phyloP scores from a whole-genome alignment of 1,140 invertebrate species.

The Spodoptera frugiperda region DNA sequence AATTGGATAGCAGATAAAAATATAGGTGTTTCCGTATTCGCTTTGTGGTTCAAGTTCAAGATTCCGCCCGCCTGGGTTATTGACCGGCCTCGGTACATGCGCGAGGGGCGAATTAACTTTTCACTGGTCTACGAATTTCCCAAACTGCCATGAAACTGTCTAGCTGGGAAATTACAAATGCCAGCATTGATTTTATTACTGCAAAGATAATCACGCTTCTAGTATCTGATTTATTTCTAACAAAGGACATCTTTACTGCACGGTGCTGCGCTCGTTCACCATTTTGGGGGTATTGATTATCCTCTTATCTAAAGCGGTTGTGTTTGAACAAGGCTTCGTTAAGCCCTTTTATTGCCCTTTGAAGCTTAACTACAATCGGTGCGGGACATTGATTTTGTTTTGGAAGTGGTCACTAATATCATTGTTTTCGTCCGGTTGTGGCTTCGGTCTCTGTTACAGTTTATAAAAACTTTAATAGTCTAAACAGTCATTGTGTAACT shows the following conservation, averaged over 20 bases:
- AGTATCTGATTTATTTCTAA: background rate
- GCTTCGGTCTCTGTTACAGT: background rate
- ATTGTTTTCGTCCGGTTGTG: constrained; percentile 17
- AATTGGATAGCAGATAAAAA: constrained; percentile 53
- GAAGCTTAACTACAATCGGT: constrained; percentile 56
- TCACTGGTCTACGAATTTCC: constrained; percentile 42
- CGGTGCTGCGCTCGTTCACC: constrained; percentile 50
- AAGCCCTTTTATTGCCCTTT: constrained; percentile 64
- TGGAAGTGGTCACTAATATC: constrained; percentile 40
- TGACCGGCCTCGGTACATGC: constrained; percentile 77
- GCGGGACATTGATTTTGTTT: constrained; percentile 60
- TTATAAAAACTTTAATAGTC: constrained; percentile 29
- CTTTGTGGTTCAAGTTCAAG: constrained; percentile 81
- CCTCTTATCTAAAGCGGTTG: constrained; percentile 61
- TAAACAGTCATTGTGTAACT: constrained; percentile 30
- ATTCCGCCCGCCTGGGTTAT: constrained; percentile 74
- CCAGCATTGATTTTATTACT: background rate
- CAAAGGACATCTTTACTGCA: background rate
- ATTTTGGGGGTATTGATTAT: constrained; percentile 62
- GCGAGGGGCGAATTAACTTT: constrained; percentile 60
- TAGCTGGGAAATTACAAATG: background rate
- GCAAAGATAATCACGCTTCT: background rate
- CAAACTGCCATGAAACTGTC: constrained; percentile 29
- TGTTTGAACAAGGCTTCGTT: constrained; percentile 65
- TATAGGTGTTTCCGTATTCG: constrained; percentile 57